Evolutionary conservation across 2,888 invertebrate species (phyloP), one percentile per base, ranked within the genome.

Genomic region (Stenchaetothrips biformis): DNA sequence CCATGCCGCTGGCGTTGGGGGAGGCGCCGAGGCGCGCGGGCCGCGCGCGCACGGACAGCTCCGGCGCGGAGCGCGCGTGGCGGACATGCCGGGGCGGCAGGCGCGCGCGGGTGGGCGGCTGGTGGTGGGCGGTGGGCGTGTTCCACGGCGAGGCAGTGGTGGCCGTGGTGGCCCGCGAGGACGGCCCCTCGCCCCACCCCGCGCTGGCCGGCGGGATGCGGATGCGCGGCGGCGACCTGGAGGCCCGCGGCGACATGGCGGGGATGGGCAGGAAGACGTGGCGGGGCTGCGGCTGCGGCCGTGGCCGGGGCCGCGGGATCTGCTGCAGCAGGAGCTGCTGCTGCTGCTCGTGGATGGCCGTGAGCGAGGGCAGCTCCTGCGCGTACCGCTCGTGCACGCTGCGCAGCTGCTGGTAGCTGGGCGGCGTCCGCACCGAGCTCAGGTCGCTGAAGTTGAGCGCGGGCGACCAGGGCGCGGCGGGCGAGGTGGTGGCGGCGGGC

Each of bases 391-490:
- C 91, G 84, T 92, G 92, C 78, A 92, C 88, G 83, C 90, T 89
- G 78, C 91, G 89, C 85, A 92, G 86, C 82, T 92, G 91, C 82
- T 91, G 89, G 82, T 91, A 91, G 82, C 92, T 92, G 11, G 93
- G 93, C 77, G 92, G 92, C 25, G 93, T 92, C 86, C 86, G 91
- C 82, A 96, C 95, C 77, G 95, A 95, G 88, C 95, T 95, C 84
- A 96, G 90, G 87, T 96, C 95, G 86, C 94, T 94, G 85, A 94
- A 93, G 88, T 95, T 94, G 82, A 92, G 89, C 80, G 84, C 83
- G 62, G 93, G 91, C 25, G 93, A 91, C 90, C 92, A 92, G 81
- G 93, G 92, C 6, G 84, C 91, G 90, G 82, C 89, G 88, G 86
- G 91, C 84, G 88, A 91, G 86, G 88, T 92, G 85, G 92, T 90